Evolutionary conservation across 1,140 invertebrate genomes (phyloP).

Genomic region (Octopus bimaculoides): DNA sequence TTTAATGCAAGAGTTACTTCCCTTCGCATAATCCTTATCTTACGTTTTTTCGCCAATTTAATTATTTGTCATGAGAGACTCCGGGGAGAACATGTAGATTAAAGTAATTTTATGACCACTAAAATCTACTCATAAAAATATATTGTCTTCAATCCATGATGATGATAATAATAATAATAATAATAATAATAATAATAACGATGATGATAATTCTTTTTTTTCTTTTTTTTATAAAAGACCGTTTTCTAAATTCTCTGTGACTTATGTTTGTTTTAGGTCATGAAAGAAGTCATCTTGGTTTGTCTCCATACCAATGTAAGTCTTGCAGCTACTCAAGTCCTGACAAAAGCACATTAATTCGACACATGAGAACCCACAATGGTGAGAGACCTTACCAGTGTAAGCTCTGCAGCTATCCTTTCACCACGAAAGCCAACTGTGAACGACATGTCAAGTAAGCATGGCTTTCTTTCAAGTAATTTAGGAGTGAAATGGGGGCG

Average conservation of each 20-base stretch:
- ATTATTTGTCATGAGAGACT: too few relatives aligned
- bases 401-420: conserved; percentile 88
- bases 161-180: background rate
- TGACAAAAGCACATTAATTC: conserved; percentile 72
- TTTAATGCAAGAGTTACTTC: too few relatives aligned
- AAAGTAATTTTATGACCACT: too few relatives aligned
- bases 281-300: conserved; percentile 66
- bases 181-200: background rate
- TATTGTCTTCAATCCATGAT: background rate
- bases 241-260: background rate
- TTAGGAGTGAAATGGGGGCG: background rate
- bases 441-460: conserved; percentile 64
- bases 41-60: too few relatives aligned
- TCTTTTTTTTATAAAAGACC: background rate
- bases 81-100: too few relatives aligned
- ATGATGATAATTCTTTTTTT: background rate
- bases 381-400: conserved; percentile 94
- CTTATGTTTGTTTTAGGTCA: conserved; percentile 64
- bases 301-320: conserved; percentile 50
- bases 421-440: conserved; percentile 91
- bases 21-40: too few relatives aligned
- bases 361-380: conserved; percentile 68
- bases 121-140: too few relatives aligned
- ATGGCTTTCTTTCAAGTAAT: background rate
- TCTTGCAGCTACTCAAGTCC: conserved; percentile 51